Conservation (phyloP, 1,140 invertebrate genomes). For the Eueides isabella region DNA sequence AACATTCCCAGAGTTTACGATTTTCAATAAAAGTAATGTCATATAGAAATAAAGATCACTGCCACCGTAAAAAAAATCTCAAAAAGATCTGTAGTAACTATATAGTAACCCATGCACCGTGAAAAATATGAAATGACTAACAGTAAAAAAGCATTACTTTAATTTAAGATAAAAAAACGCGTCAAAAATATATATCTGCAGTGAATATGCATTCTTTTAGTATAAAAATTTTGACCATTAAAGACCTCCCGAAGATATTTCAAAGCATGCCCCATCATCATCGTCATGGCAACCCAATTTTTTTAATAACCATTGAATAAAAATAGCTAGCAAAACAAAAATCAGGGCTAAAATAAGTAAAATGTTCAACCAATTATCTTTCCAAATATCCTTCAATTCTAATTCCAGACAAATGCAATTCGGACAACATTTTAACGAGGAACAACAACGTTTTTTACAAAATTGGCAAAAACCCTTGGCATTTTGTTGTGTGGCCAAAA, state of each 20-base stretch:
- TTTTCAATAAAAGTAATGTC: too few relatives aligned
- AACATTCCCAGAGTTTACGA: too few relatives aligned
- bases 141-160: too few relatives aligned
- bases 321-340: slow-evolving; percentile 58
- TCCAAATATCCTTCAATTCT: slow-evolving; percentile 60
- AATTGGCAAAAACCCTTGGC: slow-evolving; percentile 61
- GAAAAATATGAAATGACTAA: too few relatives aligned
- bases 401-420: slow-evolving; percentile 66
- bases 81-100: too few relatives aligned
- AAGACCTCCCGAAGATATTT: slow-evolving; percentile 44
- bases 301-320: slow-evolving; percentile 62
- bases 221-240: background rate
- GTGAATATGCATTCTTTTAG: background rate
- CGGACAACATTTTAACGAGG: slow-evolving; percentile 63
- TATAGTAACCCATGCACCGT: too few relatives aligned
- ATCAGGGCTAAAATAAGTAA: slow-evolving; percentile 61
- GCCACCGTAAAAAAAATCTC: too few relatives aligned
- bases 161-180: too few relatives aligned
- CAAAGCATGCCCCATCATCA: slow-evolving; percentile 51
- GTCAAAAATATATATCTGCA: too few relatives aligned
- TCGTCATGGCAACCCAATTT: slow-evolving; percentile 49
- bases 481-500: slow-evolving; percentile 51
- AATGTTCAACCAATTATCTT: slow-evolving; percentile 75
- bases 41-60: too few relatives aligned
- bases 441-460: slow-evolving; percentile 60